phyloP scores from a whole-genome alignment of 2,113 vertebrate genomes.

The Tinamus guttatus region DNA sequence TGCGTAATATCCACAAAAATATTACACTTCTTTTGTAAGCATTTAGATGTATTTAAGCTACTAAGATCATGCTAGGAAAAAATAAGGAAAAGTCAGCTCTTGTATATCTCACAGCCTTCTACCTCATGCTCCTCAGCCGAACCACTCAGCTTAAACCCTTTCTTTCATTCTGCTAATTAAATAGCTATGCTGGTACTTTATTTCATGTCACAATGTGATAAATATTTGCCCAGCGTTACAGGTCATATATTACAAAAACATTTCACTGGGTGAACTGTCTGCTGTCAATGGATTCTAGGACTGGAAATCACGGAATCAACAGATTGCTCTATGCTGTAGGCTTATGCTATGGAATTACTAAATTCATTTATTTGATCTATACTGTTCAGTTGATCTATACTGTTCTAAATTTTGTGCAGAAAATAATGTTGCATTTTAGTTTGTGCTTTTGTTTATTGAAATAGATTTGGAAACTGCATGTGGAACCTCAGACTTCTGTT shows the following conservation, averaged over 20 bases:
- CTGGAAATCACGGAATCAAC: background rate
- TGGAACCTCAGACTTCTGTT: background rate
- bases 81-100: conserved; percentile 22
- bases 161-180: background rate
- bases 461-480: background rate
- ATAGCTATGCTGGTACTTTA: background rate
- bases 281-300: background rate
- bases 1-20: background rate
- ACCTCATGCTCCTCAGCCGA: background rate
- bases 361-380: background rate
- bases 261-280: background rate
- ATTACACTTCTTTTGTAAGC: background rate
- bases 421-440: background rate
- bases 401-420: background rate
- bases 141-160: background rate
- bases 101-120: background rate
- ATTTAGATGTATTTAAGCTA: background rate
- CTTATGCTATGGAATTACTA: background rate
- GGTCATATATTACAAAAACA: background rate
- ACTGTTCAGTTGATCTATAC: background rate
- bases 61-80: background rate
- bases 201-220: background rate
- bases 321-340: background rate
- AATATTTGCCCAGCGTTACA: background rate
- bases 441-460: background rate